Evolutionary conservation across 2,888 invertebrate species (phyloP).

Genomic region (Folsomia candida): DNA sequence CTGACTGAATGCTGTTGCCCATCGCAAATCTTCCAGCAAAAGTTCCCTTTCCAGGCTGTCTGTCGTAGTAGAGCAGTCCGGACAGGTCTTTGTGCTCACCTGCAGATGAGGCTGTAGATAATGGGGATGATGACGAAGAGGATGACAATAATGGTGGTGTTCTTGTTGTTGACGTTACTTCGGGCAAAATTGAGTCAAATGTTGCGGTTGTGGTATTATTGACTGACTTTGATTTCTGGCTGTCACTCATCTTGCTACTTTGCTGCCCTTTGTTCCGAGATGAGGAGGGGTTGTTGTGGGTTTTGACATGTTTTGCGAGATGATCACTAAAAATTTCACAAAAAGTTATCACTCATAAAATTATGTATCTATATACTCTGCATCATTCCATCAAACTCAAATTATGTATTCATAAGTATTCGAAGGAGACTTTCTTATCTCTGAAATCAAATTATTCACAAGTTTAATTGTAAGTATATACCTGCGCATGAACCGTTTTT

Average conservation of each 20-base stretch:
- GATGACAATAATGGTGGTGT: constrained; percentile 26
- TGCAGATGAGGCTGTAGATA: neutral
- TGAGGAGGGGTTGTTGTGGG: constrained; percentile 55
- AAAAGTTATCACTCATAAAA: too few relatives aligned
- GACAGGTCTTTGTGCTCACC: neutral
- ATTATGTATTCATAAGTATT: too few relatives aligned
- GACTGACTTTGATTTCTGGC: constrained; percentile 16
- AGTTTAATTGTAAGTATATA: too few relatives aligned
- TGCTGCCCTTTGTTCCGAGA: constrained; percentile 33
- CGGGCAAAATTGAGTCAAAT: constrained; percentile 23
- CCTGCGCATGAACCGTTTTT: constrained; percentile 58
- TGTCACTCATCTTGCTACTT: constrained; percentile 25
- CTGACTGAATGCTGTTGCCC: constrained; percentile 8
- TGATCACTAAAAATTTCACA: constrained; percentile 55
- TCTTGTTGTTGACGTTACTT: constrained; percentile 45
- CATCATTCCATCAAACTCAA: too few relatives aligned
- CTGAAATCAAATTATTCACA: neutral
- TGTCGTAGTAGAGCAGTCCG: neutral
- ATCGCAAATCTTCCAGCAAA: constrained; percentile 10
- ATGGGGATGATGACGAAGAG: constrained; percentile 4
- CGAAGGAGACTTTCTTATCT: too few relatives aligned
- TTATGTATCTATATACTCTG: too few relatives aligned
- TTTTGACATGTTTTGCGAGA: constrained; percentile 59
- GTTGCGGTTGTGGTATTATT: constrained; percentile 12
- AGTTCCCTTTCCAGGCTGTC: neutral